Base-by-base conservation (phyloP, 2,888 invertebrate species). In the Germaria angustata region DNA sequence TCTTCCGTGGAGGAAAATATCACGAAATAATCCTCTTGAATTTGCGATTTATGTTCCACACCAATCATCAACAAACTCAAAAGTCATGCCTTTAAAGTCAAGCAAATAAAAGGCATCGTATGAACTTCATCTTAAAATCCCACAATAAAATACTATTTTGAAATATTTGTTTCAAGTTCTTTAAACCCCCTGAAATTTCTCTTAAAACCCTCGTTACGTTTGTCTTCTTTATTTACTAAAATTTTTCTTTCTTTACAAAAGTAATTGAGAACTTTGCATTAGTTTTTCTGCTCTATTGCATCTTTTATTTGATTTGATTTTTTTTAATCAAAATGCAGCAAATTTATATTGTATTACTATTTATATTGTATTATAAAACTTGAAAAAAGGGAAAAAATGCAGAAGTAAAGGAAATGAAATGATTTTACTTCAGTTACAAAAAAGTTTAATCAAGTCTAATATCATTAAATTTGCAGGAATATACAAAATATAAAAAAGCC, bases 191-290 rank as follows among this genome's bases (percentile, higher is more conserved):
- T 51, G n/a, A 2, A 36, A 36, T 17, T 66, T 39, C 22, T 39
- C 11, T 0, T 0, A 2, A 2, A 11, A 39, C 15, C 66, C 66
- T 51, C 66, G 24, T 24, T 13, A 9, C 6, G 17, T 13, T 5
- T 34, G 1, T 32, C 7, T 34, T 34, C 3, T 55, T 44, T 69
- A 17, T 69, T 57, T 69, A 49, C 49, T 34, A 1, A 28, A 20
- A 17, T 41, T 41, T 34, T 44, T 55, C 44, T 41, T 36, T 57
- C 59, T 49, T 36, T 17, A 17, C 41, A 68, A 49, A 59, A 59
- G 59, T 59, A 72, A 59, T 72, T 24, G 71, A 72, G 59, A 72
- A 72, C 17, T 59, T 72, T 61, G 59, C 71, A 72, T 72, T 72
- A 34, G 24, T 59, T 69, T 49, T 49, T 72, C 44, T 28, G 34